A percentile compares a stretch with the other conserved stretches of the same genome.
Evolutionary conservation across 1,140 invertebrate genomes (phyloP).

Genomic region (Rhagoletis zephyria): DNA sequence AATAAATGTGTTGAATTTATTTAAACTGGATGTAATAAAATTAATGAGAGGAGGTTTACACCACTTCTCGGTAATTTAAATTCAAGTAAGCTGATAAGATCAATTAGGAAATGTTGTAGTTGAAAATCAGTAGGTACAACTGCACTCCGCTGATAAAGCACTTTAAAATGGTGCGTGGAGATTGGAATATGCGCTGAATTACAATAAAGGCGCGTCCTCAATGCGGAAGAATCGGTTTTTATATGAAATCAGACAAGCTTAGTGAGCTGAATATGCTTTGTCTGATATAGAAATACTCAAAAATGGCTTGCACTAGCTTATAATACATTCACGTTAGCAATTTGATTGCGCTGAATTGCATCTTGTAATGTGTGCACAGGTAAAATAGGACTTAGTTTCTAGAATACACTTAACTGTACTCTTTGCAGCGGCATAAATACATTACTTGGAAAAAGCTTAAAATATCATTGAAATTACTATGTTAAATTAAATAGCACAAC

Average conservation of each 20-base stretch:
- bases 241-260: no score
- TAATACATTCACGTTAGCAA: no score
- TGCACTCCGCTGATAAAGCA: background rate
- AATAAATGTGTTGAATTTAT: background rate
- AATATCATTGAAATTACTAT: no score
- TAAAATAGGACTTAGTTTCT: background rate
- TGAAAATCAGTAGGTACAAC: background rate
- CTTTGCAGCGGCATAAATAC: no score
- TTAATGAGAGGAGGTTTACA: background rate
- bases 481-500: no score
- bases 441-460: no score
- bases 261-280: no score
- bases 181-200: background rate
- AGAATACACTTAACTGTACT: background rate
- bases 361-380: no score
- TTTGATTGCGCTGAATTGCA: no score
- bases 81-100: background rate
- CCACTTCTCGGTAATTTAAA: background rate
- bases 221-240: background rate
- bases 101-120: background rate
- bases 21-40: slow-evolving; percentile 7
- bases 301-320: no score
- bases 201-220: background rate
- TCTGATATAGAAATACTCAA: no score
- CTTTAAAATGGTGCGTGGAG: background rate